Evolutionary conservation across 1,140 invertebrate genomes (phyloP).

Genomic region (Leptinotarsa undecemlineata): DNA sequence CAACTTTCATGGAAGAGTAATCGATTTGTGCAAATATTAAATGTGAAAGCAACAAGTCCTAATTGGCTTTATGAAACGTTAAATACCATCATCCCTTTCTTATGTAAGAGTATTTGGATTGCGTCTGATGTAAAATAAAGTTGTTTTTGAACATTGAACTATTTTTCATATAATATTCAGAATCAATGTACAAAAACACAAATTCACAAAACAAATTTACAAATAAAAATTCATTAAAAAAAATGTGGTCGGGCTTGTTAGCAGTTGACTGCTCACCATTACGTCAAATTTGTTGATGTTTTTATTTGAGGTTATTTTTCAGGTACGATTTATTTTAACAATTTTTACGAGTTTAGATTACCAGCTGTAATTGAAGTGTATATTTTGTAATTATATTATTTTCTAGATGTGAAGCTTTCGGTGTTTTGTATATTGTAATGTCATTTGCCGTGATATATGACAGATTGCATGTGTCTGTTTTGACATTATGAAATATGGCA

Average conservation of each 20-base stretch:
- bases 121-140: too few species aligned
- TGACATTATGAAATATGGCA: neutral
- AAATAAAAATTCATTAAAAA: neutral
- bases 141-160: neutral
- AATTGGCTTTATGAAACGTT: neutral
- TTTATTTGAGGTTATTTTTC: neutral
- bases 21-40: neutral
- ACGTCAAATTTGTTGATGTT: neutral
- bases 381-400: neutral
- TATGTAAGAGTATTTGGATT: too few species aligned
- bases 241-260: slow-evolving; percentile 10
- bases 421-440: neutral
- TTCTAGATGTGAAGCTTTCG: slow-evolving; percentile 6
- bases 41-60: slow-evolving; percentile 4
- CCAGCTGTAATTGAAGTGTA: neutral
- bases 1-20: neutral
- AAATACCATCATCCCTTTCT: too few species aligned
- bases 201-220: neutral
- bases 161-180: neutral
- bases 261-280: slow-evolving; percentile 3
- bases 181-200: neutral
- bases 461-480: slow-evolving; percentile 2
- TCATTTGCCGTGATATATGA: slow-evolving; percentile 6
- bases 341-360: neutral
- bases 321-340: neutral